Percentiles rank a stretch among this genome's conserved stretches.
phyloP scores from a whole-genome alignment of 2,113 vertebrate species.

The Lathamus discolor region DNA sequence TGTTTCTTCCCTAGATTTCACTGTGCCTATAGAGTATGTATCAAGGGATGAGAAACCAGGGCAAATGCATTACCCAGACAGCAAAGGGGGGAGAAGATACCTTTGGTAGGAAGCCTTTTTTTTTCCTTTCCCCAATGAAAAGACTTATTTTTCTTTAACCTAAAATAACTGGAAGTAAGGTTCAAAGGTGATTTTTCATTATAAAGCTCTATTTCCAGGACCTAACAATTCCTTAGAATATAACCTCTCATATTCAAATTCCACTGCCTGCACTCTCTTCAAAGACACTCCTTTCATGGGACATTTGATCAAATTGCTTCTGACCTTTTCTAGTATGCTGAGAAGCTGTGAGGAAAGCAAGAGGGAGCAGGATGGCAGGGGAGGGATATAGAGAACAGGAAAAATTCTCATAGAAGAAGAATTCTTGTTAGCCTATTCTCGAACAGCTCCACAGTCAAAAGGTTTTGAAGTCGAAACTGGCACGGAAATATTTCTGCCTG shows the following conservation, averaged over 20 bases:
- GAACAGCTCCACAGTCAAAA: slow-evolving; percentile 24
- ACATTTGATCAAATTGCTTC: slow-evolving; percentile 37
- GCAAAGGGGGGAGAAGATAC: not conserved
- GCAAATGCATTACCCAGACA: not conserved
- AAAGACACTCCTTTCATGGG: not conserved
- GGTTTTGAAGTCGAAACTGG: slow-evolving; percentile 49
- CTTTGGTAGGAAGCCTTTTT: not conserved
- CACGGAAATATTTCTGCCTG: slow-evolving; percentile 53
- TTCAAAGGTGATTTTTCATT: slow-evolving; percentile 40
- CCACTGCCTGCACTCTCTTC: not conserved
- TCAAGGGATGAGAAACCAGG: not conserved
- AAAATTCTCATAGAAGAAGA: slow-evolving; percentile 12
- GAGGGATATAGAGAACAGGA: not conserved
- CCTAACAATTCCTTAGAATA: slow-evolving; percentile 29
- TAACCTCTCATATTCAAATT: slow-evolving; percentile 40
- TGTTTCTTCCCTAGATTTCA: slow-evolving; percentile 6
- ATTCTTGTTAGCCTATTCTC: slow-evolving; percentile 21
- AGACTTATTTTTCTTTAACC: not conserved
- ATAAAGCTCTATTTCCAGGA: not conserved
- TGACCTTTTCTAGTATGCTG: slow-evolving; percentile 12
- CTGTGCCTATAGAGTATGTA: not conserved
- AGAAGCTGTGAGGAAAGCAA: not conserved
- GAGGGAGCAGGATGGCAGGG: not conserved
- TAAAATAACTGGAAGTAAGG: not conserved
- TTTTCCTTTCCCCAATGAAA: not conserved